A percentile compares a stretch with the other conserved stretches of the same genome.
Evolutionary conservation across 1,140 invertebrate species (phyloP).

Genomic region (Hypsibius dujardini): DNA sequence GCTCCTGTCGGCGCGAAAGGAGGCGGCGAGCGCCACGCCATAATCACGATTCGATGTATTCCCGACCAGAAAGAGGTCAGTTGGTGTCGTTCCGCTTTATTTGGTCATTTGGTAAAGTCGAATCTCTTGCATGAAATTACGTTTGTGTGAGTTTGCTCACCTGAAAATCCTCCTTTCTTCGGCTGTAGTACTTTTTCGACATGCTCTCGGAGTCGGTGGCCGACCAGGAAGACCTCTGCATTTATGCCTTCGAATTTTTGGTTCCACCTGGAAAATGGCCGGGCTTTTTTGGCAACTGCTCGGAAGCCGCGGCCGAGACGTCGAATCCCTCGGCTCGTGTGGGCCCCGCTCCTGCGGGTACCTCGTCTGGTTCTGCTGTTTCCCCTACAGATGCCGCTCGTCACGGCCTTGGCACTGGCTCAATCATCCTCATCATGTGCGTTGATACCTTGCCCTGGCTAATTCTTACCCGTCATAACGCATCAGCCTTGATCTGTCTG

Average conservation of each 20-base stretch:
- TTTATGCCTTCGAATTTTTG: not conserved
- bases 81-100: not conserved
- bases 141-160: not conserved
- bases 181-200: not conserved
- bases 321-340: too few species aligned
- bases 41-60: not conserved
- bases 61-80: not conserved
- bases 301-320: not conserved
- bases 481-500: too few species aligned
- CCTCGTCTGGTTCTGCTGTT: not conserved
- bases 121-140: not conserved
- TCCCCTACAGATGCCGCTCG: not conserved
- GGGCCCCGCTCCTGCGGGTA: not conserved
- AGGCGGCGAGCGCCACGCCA: not conserved
- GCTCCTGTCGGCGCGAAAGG: not conserved
- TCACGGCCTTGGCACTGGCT: not conserved
- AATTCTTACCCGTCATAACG: too few species aligned
- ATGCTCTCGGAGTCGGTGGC: not conserved
- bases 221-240: not conserved
- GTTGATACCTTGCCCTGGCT: not conserved
- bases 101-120: too few species aligned
- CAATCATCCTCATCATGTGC: constrained; percentile 1
- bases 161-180: not conserved
- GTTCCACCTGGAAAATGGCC: not conserved
- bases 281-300: not conserved